Conservation (phyloP, 2,113 vertebrate species). For the Chaetops frenatus region DNA sequence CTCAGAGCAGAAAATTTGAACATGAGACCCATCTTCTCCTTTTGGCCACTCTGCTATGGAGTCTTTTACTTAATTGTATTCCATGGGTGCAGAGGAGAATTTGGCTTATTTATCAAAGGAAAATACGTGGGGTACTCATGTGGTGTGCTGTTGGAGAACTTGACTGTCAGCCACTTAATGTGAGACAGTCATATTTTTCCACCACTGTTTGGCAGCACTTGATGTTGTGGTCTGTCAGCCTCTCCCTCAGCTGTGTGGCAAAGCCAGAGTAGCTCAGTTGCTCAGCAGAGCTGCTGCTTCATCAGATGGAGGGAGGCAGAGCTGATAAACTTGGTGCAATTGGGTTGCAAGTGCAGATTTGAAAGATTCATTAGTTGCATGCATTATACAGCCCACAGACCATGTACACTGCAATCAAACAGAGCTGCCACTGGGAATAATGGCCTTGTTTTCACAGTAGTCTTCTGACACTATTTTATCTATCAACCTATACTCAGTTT, state of each 20-base stretch:
- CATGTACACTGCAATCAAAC: background rate
- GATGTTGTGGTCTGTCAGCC: background rate
- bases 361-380: background rate
- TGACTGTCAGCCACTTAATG: background rate
- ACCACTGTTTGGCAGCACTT: background rate
- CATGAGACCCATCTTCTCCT: background rate
- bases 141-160: background rate
- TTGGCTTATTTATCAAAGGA: background rate
- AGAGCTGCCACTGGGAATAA: background rate
- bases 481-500: fast-evolving
- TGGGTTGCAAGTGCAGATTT: background rate
- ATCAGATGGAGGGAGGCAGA: background rate
- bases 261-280: background rate
- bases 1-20: background rate
- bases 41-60: background rate
- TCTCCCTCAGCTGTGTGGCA: background rate
- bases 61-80: background rate
- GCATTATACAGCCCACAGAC: background rate
- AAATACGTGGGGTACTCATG: background rate
- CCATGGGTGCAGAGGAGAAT: background rate
- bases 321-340: background rate
- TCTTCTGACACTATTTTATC: background rate
- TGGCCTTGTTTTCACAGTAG: background rate
- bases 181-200: background rate
- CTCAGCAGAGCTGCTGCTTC: background rate